phyloP scores from a whole-genome alignment of 2,113 vertebrate species.

The Otolemur garnettii region DNA sequence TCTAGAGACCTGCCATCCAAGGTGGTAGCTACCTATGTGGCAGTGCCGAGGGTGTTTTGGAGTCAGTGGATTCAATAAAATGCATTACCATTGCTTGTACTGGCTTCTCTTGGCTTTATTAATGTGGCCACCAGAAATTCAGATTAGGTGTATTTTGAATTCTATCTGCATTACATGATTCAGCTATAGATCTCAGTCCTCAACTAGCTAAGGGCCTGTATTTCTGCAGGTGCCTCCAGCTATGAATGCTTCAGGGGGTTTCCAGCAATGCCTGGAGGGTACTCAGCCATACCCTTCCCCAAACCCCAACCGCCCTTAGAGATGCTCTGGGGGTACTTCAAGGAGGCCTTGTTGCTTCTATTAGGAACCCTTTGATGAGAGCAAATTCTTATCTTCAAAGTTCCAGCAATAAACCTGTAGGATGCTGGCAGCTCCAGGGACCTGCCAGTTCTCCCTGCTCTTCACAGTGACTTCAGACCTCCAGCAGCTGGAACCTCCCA shows the following conservation, averaged over 20 bases:
- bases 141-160: fast-evolving
- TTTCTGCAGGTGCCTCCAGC: background rate
- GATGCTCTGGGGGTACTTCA: background rate
- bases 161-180: fast-evolving
- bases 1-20: background rate
- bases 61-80: no score
- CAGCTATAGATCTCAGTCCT: background rate
- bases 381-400: background rate
- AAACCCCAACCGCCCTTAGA: background rate
- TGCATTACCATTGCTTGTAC: fast-evolving
- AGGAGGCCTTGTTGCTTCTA: fast-evolving
- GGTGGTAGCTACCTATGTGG: fast-evolving
- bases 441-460: background rate
- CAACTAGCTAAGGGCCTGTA: no score
- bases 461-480: background rate
- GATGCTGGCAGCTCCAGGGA: background rate
- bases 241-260: no score
- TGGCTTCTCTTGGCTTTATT: background rate
- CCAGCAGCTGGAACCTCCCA: fast-evolving
- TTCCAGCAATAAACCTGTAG: background rate
- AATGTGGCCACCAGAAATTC: background rate
- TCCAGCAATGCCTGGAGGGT: background rate
- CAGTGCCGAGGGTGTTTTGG: background rate
- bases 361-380: background rate
- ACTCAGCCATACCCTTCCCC: background rate